Conservation (phyloP, 2,113 vertebrate species). For the Pseudopipra pipra region DNA sequence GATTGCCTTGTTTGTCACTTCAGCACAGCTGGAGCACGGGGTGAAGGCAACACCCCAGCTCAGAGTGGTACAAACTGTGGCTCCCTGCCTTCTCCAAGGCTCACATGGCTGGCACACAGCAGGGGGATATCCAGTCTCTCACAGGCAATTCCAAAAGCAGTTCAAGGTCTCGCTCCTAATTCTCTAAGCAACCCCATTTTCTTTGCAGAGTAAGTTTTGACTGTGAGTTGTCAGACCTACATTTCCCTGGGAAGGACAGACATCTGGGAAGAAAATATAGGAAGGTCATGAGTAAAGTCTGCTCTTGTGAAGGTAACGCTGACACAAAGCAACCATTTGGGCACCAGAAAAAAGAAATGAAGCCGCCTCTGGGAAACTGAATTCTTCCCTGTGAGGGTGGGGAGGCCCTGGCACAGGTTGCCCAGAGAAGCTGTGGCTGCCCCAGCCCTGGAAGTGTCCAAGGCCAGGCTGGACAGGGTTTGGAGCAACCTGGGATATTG, state of each 20-base stretch:
- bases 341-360: neutral
- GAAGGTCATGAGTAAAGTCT: neutral
- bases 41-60: neutral
- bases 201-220: neutral
- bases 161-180: neutral
- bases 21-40: fast-evolving
- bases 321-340: neutral
- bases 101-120: neutral
- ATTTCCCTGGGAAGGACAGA: neutral
- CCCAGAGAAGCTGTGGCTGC: neutral
- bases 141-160: neutral
- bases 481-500: fast-evolving
- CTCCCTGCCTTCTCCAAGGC: neutral
- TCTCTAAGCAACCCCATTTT: neutral
- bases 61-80: neutral
- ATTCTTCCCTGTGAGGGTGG: neutral
- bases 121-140: neutral
- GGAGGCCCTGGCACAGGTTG: fast-evolving
- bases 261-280: neutral
- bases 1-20: fast-evolving
- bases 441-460: neutral
- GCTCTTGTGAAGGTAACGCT: neutral
- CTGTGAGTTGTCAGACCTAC: neutral
- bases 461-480: fast-evolving
- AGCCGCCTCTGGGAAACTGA: neutral